phyloP scores from a whole-genome alignment of 2,113 vertebrate species.

The Hydrolagus affinis region DNA sequence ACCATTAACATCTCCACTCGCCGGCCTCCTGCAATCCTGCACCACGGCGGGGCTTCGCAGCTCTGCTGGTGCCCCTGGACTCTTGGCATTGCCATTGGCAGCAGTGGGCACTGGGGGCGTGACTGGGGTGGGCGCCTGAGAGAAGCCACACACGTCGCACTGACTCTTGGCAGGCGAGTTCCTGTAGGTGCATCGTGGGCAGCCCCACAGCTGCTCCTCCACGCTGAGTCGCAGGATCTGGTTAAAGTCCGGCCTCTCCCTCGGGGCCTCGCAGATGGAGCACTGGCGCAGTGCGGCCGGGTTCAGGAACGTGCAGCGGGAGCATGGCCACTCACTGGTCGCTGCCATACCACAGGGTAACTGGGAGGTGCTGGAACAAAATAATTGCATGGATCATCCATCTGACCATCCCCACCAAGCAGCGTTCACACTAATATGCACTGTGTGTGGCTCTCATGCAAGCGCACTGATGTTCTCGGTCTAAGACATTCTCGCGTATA shows the following conservation, averaged over 20 bases:
- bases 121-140: constrained; percentile 42
- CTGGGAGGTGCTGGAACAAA: constrained; percentile 70
- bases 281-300: constrained; percentile 77
- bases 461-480: no score
- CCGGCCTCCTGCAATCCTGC: background rate
- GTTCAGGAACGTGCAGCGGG: constrained; percentile 91
- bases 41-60: constrained; percentile 43
- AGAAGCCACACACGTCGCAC: constrained; percentile 78
- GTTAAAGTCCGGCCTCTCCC: constrained; percentile 89
- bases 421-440: no score
- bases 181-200: constrained; percentile 85
- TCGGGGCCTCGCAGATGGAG: constrained; percentile 92
- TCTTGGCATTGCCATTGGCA: constrained; percentile 56
- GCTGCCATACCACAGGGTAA: constrained; percentile 84
- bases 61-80: constrained; percentile 51
- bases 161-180: constrained; percentile 77
- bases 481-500: no score
- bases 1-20: constrained; percentile 36
- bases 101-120: constrained; percentile 46
- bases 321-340: constrained; percentile 86
- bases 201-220: constrained; percentile 83
- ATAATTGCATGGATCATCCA: background rate
- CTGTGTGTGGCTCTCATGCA: no score
- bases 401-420: no score
- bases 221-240: constrained; percentile 86